Percentiles rank a stretch among this genome's conserved stretches.
phyloP scores from a whole-genome alignment of 2,113 vertebrate genomes.

The Peromyscus leucopus region DNA sequence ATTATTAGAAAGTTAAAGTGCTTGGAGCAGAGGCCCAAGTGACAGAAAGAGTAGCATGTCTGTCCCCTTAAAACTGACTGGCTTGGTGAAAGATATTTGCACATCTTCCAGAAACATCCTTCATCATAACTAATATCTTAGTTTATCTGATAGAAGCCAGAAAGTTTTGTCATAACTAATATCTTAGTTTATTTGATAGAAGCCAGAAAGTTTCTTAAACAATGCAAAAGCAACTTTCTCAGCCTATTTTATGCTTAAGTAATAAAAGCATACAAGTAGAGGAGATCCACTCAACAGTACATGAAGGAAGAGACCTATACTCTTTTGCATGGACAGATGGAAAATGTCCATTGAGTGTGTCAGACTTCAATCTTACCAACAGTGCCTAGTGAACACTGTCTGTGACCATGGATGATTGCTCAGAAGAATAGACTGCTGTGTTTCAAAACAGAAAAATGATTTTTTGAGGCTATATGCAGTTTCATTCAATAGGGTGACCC shows the following conservation, averaged over 20 bases:
- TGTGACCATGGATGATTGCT: accelerated
- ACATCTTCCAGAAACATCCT: not conserved
- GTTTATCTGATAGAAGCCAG: not conserved
- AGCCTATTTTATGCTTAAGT: not conserved
- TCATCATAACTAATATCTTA: not conserved
- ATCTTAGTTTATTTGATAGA: not conserved
- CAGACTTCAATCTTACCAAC: accelerated
- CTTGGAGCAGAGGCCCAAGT: not conserved
- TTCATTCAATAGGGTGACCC: not conserved
- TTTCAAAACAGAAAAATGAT: not conserved
- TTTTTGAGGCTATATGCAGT: not conserved
- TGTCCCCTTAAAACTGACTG: not conserved
- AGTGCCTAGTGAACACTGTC: accelerated
- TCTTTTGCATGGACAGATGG: not conserved
- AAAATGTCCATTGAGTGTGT: not conserved
- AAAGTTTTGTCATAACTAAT: not conserved
- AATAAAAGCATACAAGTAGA: not conserved
- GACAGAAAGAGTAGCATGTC: not conserved
- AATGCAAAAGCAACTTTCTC: not conserved
- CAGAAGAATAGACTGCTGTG: not conserved
- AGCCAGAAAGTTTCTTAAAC: not conserved
- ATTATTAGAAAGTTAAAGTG: not conserved
- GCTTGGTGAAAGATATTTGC: not conserved
- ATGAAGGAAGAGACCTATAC: not conserved
- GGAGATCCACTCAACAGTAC: not conserved